Evolutionary conservation across 2,888 invertebrate genomes (phyloP), one percentile per base, ranked within the genome.

Genomic region (Plagodis pulveraria): DNA sequence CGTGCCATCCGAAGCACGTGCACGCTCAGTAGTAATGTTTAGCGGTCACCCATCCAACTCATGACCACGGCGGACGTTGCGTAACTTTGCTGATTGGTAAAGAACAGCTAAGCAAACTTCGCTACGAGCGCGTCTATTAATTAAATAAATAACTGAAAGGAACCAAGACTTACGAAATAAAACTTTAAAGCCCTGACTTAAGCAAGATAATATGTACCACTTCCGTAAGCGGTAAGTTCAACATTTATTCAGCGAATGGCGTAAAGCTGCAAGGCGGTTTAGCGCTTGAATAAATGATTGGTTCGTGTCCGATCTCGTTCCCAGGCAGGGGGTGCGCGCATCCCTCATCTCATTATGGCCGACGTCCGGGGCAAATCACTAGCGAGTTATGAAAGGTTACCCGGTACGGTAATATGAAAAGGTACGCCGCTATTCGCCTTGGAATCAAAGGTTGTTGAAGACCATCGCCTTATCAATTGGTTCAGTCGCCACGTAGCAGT

Each of bases 271-370:
- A 12, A 33, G n/a, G 45, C 52, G 58, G 53, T 50, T 63, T 63
- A 63, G 34, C 56, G 44, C 42, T 32, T 63, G 62, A 58, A 63
- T 63, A 63, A 63, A 56, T 63, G 50, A 63, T 53, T 35, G 35
- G 11, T 12, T 41, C 47, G 33, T 43, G 50, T 51, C 54, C 47
- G 54, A 41, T 2, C 45, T 41, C 49, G 47, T 10, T 12, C 41
- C 45, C 36, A 11, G 32, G 34, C 45, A 10, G 22, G 41, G 36
- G 48, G 22, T 8, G 49, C 22, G 50, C 12, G 22, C 45, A 41
- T 50, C 34, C 32, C 12, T 50, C 46, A 34, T 45, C 43, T 22
- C 50, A 50, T 50, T 41, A 46, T 34, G 50, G 34, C 11, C 50
- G 12, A 41, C 32, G 49, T 33, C 22, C 46, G 10, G 47, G 43